These are phyloP conservation scores for Ips typographus DNA, from an alignment of 1,140 invertebrate genomes.

Conservation along the genomic window DNA sequence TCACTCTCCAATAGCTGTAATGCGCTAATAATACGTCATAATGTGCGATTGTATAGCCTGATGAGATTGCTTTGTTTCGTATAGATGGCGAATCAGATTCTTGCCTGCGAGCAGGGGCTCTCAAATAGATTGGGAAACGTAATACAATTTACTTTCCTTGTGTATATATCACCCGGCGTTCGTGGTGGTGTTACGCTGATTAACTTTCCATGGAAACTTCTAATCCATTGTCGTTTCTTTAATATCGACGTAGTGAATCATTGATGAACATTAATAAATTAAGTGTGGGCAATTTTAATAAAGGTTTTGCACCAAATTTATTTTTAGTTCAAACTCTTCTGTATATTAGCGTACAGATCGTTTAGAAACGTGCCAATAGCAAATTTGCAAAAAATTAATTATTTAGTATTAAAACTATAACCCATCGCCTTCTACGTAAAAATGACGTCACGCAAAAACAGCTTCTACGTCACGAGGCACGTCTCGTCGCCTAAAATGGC, in stretches of 20 bases:
- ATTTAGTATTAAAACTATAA: too few relatives aligned
- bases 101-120: slow-evolving; percentile 42
- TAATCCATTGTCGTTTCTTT: slow-evolving; percentile 29
- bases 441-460: too few relatives aligned
- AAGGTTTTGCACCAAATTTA: too few relatives aligned
- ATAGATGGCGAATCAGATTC: slow-evolving; percentile 39
- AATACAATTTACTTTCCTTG: slow-evolving; percentile 48
- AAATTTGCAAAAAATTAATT: too few relatives aligned
- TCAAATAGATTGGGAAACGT: slow-evolving; percentile 50
- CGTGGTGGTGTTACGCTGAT: slow-evolving; percentile 34
- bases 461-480: too few relatives aligned
- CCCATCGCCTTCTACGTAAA: too few relatives aligned
- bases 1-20: slow-evolving; percentile 54
- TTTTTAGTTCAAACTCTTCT: too few relatives aligned
- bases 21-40: slow-evolving; percentile 52
- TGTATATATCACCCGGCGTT: slow-evolving; percentile 36
- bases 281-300: not conserved
- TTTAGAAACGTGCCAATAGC: too few relatives aligned
- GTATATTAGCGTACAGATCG: too few relatives aligned
- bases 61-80: slow-evolving; percentile 55
- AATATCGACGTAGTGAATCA: not conserved
- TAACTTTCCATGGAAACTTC: slow-evolving; percentile 33
- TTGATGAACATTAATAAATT: too few relatives aligned
- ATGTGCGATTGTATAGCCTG: slow-evolving; percentile 54
- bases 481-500: too few relatives aligned